Evolutionary conservation across 2,888 invertebrate species (phyloP).

Genomic region (Horisme vitalbata): DNA sequence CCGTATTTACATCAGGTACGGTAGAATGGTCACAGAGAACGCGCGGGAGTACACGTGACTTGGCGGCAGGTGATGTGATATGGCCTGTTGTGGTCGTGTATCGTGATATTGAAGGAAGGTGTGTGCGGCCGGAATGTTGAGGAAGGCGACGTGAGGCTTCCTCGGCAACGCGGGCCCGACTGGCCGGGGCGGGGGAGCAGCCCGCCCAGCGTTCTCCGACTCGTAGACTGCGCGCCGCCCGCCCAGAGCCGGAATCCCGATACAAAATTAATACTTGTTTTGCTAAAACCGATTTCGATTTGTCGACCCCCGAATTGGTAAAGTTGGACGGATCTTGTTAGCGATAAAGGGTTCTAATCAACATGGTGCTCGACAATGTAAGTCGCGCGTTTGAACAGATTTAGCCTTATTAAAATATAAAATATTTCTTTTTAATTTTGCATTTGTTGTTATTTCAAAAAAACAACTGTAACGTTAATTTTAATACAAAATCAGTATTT

Average conservation of each 20-base stretch:
- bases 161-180: constrained; percentile 62
- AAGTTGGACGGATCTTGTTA: constrained; percentile 79
- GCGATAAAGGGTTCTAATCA: constrained; percentile 77
- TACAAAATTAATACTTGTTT: constrained; percentile 83
- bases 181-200: constrained; percentile 65
- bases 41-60: constrained; percentile 37
- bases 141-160: constrained; percentile 55
- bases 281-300: constrained; percentile 81
- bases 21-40: constrained; percentile 34
- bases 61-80: constrained; percentile 36
- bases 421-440: constrained; percentile 20
- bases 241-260: constrained; percentile 62
- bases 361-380: constrained; percentile 51
- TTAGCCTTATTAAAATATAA: constrained; percentile 21
- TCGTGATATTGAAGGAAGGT: constrained; percentile 54
- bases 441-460: background rate
- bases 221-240: constrained; percentile 69
- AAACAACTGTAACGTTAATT: too few species aligned
- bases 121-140: constrained; percentile 37
- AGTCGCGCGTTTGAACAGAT: constrained; percentile 38
- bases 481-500: too few species aligned
- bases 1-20: constrained; percentile 40
- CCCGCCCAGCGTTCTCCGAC: constrained; percentile 12
- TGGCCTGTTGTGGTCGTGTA: constrained; percentile 43
- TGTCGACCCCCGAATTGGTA: constrained; percentile 76